Evolutionary conservation across 2,888 invertebrate species (phyloP).

Genomic region (Agrotis clavis): DNA sequence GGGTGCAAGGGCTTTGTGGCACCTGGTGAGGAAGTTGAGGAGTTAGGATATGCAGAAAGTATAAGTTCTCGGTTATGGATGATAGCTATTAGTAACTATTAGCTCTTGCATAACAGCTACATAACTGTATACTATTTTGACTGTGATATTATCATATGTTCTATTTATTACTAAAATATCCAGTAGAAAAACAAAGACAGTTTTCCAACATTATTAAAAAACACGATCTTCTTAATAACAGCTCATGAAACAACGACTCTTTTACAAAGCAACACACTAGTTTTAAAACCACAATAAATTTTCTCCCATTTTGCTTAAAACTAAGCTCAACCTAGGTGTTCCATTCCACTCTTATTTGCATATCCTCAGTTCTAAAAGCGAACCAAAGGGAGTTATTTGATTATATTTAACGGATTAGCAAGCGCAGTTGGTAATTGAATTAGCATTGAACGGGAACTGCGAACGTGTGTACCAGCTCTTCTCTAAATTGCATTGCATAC

Average conservation of each 20-base stretch:
- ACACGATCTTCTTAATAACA: background rate
- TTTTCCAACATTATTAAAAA: background rate
- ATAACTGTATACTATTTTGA: background rate
- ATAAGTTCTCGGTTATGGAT: no score
- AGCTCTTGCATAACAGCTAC: no score
- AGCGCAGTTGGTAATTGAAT: slow-evolving; percentile 31
- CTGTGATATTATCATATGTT: background rate
- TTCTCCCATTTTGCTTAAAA: background rate
- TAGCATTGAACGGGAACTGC: slow-evolving; percentile 25
- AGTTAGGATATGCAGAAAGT: background rate
- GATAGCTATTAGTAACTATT: no score
- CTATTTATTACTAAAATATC: background rate
- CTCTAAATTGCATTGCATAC: slow-evolving; percentile 24
- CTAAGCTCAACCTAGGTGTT: slow-evolving; percentile 13
- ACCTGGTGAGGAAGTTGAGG: slow-evolving; percentile 74
- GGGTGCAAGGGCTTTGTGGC: slow-evolving; percentile 92
- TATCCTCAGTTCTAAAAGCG: slow-evolving; percentile 15
- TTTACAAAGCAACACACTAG: background rate
- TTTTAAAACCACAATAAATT: background rate
- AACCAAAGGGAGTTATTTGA: slow-evolving; percentile 22
- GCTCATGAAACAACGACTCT: no score
- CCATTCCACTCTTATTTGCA: background rate
- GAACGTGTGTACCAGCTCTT: background rate
- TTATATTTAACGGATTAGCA: slow-evolving; percentile 42
- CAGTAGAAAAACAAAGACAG: background rate